Evolutionary conservation across 2,113 vertebrate genomes (phyloP).

Genomic region (Xyliphius kryptos): DNA sequence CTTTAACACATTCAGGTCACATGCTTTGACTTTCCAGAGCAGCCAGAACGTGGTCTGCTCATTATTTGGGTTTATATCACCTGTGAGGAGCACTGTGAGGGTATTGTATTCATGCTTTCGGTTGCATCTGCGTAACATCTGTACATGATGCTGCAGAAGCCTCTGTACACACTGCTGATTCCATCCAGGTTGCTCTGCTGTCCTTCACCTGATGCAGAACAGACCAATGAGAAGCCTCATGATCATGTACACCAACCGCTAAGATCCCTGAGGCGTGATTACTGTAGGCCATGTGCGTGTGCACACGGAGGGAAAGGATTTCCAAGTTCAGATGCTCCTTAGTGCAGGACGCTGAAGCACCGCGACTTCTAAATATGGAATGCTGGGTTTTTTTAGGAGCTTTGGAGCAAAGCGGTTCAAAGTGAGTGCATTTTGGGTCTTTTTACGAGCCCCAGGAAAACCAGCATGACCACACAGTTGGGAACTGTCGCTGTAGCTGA

Average conservation of each 20-base stretch:
- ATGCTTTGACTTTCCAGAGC: conserved; percentile 22
- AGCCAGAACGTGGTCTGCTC: background rate
- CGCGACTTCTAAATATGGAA: background rate
- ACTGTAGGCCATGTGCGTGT: no score
- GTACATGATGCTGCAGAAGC: background rate
- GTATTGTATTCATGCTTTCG: background rate
- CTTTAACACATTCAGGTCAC: conserved; percentile 25
- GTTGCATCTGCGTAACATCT: background rate
- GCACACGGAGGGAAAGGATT: no score
- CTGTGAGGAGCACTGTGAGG: background rate
- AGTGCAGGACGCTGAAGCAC: background rate
- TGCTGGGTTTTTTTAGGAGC: background rate
- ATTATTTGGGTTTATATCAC: conserved; percentile 18
- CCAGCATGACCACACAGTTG: conserved; percentile 14
- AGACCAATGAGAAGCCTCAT: background rate
- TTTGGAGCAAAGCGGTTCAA: conserved; percentile 10
- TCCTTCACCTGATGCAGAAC: background rate
- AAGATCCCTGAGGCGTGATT: no score
- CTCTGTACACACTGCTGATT: background rate
- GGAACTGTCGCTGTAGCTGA: background rate
- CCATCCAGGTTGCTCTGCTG: background rate
- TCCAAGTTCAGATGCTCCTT: background rate
- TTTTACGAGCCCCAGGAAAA: conserved; percentile 20
- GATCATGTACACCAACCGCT: no score
- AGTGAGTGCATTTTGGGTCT: conserved; percentile 16